Evolutionary conservation across 2,113 vertebrate species (phyloP).

Genomic region (Tylochromis polylepis): DNA sequence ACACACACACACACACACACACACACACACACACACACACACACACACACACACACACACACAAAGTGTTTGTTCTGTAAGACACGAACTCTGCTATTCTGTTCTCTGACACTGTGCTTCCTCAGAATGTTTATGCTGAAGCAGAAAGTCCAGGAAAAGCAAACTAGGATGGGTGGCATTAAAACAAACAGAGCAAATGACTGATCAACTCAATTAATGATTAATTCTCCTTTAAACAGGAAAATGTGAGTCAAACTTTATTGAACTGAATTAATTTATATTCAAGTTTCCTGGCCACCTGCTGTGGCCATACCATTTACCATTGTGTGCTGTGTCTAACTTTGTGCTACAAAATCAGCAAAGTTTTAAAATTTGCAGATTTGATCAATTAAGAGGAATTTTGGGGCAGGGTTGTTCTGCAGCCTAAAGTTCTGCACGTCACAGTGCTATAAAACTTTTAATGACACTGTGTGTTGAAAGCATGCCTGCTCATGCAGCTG

Average conservation of each 20-base stretch:
- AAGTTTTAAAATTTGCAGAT: neutral
- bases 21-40: neutral
- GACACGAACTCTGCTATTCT: neutral
- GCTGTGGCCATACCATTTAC: neutral
- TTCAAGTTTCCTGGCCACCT: constrained; percentile 1
- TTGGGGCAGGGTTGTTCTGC: neutral
- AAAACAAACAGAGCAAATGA: neutral
- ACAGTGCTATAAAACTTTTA: neutral
- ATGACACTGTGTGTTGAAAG: neutral
- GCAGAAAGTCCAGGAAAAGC: neutral
- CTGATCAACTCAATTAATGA: constrained; percentile 25
- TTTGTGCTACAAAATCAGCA: neutral
- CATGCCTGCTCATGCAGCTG: neutral
- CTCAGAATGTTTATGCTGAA: constrained; percentile 21
- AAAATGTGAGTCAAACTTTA: neutral
- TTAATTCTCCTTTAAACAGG: constrained; percentile 36
- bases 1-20: no score
- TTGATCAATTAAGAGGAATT: neutral
- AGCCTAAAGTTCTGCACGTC: neutral
- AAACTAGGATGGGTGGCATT: neutral
- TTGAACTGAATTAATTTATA: neutral
- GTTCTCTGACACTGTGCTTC: neutral
- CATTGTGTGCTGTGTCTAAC: neutral
- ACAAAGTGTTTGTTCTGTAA: neutral
- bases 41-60: neutral